Evolutionary conservation across 2,113 vertebrate species (phyloP).

Genomic region (Mesocricetus auratus): DNA sequence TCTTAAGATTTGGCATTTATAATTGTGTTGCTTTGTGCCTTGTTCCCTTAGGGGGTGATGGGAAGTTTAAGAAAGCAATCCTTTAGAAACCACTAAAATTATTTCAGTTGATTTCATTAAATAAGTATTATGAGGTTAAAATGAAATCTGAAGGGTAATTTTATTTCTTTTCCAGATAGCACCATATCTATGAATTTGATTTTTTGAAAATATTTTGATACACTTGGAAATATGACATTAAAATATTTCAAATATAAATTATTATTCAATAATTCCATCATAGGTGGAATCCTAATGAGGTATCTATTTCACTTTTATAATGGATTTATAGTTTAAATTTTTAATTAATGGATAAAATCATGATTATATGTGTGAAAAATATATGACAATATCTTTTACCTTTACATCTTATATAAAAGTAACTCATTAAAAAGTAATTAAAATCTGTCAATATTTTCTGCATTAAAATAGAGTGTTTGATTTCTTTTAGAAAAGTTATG

Average conservation of each 20-base stretch:
- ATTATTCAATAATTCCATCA: neutral
- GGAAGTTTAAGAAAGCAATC: neutral
- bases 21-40: conserved; percentile 68
- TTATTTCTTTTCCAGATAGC: neutral
- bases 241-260: neutral
- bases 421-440: neutral
- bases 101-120: neutral
- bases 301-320: neutral
- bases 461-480: neutral
- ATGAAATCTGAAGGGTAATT: neutral
- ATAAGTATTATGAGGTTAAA: neutral
- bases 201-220: neutral
- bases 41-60: conserved; percentile 41
- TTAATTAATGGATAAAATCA: conserved; percentile 36
- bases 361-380: neutral
- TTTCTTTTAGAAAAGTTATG: neutral
- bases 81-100: conserved; percentile 26
- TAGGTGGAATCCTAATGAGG: neutral
- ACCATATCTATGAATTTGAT: neutral
- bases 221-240: neutral
- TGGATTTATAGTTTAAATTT: neutral
- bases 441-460: neutral
- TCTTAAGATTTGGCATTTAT: conserved; percentile 72
- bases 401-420: neutral
- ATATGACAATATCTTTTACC: neutral